Conservation (phyloP, 1,140 invertebrate genomes). For the Pogonus chalceus region DNA sequence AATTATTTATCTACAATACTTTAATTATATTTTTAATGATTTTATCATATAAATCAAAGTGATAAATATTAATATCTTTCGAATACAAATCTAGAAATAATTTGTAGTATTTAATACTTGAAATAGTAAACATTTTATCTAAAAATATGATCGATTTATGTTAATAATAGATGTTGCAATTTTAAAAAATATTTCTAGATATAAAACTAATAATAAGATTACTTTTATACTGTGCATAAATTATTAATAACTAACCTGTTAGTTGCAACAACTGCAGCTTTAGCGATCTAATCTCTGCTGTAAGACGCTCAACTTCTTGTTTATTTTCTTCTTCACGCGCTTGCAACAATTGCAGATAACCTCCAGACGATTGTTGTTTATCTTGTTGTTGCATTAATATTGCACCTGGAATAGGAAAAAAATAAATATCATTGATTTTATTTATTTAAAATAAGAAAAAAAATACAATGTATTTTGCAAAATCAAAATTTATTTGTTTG, state of each 20-base stretch:
- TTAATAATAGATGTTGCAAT: no score
- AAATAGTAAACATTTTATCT: no score
- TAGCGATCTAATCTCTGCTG: conserved; percentile 46
- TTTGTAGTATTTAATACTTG: no score
- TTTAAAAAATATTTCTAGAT: no score
- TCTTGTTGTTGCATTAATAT: conserved; percentile 26
- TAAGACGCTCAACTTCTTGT: conserved; percentile 46
- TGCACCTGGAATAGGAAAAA: conserved; percentile 28
- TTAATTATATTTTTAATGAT: no score
- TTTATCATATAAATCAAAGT: no score
- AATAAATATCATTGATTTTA: neutral
- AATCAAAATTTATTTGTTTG: no score
- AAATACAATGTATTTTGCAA: neutral
- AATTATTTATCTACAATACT: no score
- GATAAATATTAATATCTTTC: no score
- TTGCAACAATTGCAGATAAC: conserved; percentile 39
- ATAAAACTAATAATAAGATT: no score
- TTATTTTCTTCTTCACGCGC: conserved; percentile 47
- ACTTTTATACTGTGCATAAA: neutral
- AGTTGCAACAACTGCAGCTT: conserved; percentile 48
- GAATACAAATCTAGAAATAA: no score
- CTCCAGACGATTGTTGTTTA: conserved; percentile 25
- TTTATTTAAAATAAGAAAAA: neutral
- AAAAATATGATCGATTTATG: no score
- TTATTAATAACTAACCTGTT: conserved; percentile 33